Evolutionary conservation across 2,888 invertebrate genomes (phyloP).

Genomic region (Torymus aiolomorphi): DNA sequence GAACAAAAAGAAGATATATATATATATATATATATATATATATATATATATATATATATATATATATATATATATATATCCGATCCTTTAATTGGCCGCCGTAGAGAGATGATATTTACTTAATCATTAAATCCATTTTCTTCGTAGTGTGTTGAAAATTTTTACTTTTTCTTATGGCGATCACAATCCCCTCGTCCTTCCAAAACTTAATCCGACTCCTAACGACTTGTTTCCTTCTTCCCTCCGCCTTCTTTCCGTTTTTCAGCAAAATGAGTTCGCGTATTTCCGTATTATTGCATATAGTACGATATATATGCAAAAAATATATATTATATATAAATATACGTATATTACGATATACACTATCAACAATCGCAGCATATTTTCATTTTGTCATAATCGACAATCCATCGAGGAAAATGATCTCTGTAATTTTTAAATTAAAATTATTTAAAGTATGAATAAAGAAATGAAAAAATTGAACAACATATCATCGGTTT

Average conservation of each 20-base stretch:
- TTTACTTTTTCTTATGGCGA: slow-evolving; percentile 62
- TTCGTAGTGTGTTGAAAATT: slow-evolving; percentile 57
- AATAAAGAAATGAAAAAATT: slow-evolving; percentile 63
- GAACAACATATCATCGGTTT: slow-evolving; percentile 69
- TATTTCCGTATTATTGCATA: slow-evolving; percentile 55
- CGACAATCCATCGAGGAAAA: slow-evolving; percentile 72
- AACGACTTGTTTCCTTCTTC: slow-evolving; percentile 47
- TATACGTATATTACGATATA: slow-evolving; percentile 54
- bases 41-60: too few relatives aligned
- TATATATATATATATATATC: too few relatives aligned
- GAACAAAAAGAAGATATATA: slow-evolving; percentile 61
- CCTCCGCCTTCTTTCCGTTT: slow-evolving; percentile 53
- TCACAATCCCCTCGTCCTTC: slow-evolving; percentile 46
- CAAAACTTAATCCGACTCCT: slow-evolving; percentile 37
- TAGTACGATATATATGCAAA: slow-evolving; percentile 51
- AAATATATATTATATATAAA: slow-evolving; percentile 53
- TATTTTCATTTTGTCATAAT: slow-evolving; percentile 70
- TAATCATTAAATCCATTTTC: slow-evolving; percentile 55
- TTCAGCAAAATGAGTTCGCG: slow-evolving; percentile 52
- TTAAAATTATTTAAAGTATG: slow-evolving; percentile 72
- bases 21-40: too few relatives aligned
- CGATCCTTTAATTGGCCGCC: slow-evolving; percentile 63
- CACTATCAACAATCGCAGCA: slow-evolving; percentile 62
- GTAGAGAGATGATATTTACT: slow-evolving; percentile 65
- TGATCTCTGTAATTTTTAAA: slow-evolving; percentile 76